Evolutionary conservation across 1,140 invertebrate genomes (phyloP), one percentile per base, ranked within the genome.

Genomic region (Zaprionus nigranus): DNA sequence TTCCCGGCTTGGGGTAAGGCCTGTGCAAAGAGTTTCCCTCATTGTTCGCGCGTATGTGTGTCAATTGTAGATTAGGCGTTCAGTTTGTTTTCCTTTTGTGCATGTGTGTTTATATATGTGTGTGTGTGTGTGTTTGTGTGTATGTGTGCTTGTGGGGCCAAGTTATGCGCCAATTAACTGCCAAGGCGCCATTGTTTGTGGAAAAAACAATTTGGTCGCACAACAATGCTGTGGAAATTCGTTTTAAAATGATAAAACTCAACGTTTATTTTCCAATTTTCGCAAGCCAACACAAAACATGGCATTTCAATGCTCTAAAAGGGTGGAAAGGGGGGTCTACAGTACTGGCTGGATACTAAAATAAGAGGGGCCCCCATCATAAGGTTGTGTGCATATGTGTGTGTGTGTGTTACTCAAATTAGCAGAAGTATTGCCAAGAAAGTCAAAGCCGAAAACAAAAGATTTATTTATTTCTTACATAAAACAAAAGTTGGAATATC

Each of bases 1-100:
- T 40, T 40, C 38, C 38, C 38, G n/a, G 40, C 40, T 17, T 20
- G 46, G 15, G 51, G 28, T n/a, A 17, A 34, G 54, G 54, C 34
- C 60, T 64, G 53, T 75, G 67, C 73, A 63, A 75, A 75, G 59
- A 70, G 73, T 75, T 75, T 75, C 60, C 67, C 67, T 75, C 67
- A 87, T 86, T 86, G 82, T 86, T 81, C 70, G 76, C 72, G 61
- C 78, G 73, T 85, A 82, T 86, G 77, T 86, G 81, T 86, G 82
- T 86, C 83, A 81, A 86, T 87, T 86, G 82, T 82, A 85, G 82
- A 87, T 87, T 87, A 83, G 80, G 70, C 77, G 70, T 79, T 81
- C 67, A 75, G 77, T 75, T 79, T 79, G 58, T 66, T 65, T 71
- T 71, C 43, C 62, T 62, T 54, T 76, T 79, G 30, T 76, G 46